These are phyloP conservation scores for Oryzias woworae DNA, from an alignment of 2,113 vertebrate species.

Conservation along the genomic window DNA sequence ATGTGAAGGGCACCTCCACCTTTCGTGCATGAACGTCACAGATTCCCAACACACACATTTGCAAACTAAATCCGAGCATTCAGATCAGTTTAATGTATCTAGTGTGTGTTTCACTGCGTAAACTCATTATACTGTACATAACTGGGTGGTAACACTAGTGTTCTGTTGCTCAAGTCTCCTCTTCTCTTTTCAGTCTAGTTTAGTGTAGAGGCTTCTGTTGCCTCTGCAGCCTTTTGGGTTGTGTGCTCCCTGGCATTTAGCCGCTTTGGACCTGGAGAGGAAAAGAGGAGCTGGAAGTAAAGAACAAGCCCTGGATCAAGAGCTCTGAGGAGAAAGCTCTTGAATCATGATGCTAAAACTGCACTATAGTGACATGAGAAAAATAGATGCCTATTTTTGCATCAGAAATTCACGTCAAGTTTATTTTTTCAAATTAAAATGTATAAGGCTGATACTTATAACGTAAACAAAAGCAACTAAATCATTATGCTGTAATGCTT, in stretches of 20 bases:
- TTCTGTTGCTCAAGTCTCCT: constrained; percentile 59
- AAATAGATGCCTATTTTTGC: not conserved
- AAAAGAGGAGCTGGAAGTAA: constrained; percentile 24
- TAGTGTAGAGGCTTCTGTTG: constrained; percentile 51
- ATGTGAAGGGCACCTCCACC: constrained; percentile 12
- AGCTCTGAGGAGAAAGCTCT: constrained; percentile 33
- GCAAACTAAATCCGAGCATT: constrained; percentile 25
- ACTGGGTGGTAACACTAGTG: constrained; percentile 37
- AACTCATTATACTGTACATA: constrained; percentile 40
- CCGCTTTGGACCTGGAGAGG: constrained; percentile 45
- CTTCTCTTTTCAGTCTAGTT: constrained; percentile 65
- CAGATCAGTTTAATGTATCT: constrained; percentile 11
- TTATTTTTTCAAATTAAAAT: not conserved
- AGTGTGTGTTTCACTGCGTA: constrained; percentile 30
- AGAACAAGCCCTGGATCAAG: constrained; percentile 37
- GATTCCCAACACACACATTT: constrained; percentile 25
- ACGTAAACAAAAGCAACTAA: not conserved
- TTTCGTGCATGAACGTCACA: constrained; percentile 4
- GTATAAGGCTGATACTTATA: not conserved
- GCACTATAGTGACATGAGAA: constrained; percentile 1
- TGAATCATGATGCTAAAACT: constrained; percentile 32
- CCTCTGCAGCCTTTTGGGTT: constrained; percentile 52
- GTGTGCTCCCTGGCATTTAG: constrained; percentile 49
- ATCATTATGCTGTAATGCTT: not conserved
- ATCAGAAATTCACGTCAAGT: not conserved